phyloP scores from a whole-genome alignment of 1,140 invertebrate species.

The Oedothorax gibbosus region DNA sequence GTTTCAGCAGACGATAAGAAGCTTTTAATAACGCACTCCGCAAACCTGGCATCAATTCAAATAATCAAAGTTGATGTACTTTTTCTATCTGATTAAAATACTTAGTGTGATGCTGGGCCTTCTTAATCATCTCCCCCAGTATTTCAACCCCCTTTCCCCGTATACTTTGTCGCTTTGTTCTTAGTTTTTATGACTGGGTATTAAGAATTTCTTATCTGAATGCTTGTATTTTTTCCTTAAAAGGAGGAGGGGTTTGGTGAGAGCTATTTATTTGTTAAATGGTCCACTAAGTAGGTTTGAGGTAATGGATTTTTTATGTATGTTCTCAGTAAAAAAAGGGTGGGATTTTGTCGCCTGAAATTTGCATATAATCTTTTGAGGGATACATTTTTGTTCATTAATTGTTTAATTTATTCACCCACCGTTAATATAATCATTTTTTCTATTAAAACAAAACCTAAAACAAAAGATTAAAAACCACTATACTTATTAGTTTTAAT shows the following conservation, averaged over 20 bases:
- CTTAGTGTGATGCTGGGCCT: not conserved
- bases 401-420: too few species aligned
- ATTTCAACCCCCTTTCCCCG: not conserved
- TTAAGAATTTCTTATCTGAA: constrained; percentile 20
- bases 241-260: not conserved
- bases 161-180: not conserved
- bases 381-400: too few species aligned
- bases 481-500: too few species aligned
- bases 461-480: too few species aligned
- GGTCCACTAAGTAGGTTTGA: constrained; percentile 6
- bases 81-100: constrained; percentile 56
- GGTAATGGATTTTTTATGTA: not conserved
- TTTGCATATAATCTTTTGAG: too few species aligned
- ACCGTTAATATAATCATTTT: too few species aligned
- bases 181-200: constrained; percentile 2
- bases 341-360: too few species aligned
- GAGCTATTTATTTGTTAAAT: constrained; percentile 35
- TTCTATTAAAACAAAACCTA: too few species aligned
- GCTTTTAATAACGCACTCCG: constrained; percentile 47
- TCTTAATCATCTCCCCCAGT: constrained; percentile 18
- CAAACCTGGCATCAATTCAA: constrained; percentile 48
- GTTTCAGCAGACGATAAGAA: constrained; percentile 42
- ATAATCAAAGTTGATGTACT: constrained; percentile 57
- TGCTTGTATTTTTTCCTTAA: constrained; percentile 24
- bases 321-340: too few species aligned